These are phyloP conservation scores for Eutrigla gurnardus DNA, from an alignment of 2,797 vertebrate species.

Conservation along the genomic window DNA sequence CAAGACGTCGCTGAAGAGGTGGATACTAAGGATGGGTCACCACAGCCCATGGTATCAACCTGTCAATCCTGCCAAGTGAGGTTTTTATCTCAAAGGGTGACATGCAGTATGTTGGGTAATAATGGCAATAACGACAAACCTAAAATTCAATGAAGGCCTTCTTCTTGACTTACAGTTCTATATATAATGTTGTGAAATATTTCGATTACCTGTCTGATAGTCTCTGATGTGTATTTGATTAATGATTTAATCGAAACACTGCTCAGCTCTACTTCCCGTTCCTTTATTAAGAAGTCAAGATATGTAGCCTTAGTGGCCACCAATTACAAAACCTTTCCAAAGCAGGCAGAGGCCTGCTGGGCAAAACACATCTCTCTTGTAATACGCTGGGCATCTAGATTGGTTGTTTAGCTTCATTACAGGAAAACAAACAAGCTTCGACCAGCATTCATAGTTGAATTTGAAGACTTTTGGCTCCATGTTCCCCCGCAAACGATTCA, in stretches of 20 bases:
- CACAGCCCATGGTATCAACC: constrained; percentile 15
- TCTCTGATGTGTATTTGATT: constrained; percentile 17
- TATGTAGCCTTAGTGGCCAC: neutral
- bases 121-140: neutral
- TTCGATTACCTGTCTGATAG: constrained; percentile 8
- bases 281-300: constrained; percentile 14
- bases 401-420: constrained; percentile 40
- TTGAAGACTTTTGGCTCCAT: constrained; percentile 10
- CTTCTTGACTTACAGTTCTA: neutral
- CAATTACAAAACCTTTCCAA: constrained; percentile 22
- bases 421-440: constrained; percentile 13
- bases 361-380: constrained; percentile 26
- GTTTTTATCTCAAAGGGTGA: neutral
- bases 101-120: constrained; percentile 1
- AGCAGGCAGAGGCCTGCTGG: constrained; percentile 14
- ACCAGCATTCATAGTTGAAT: constrained; percentile 16
- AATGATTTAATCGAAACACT: constrained; percentile 19
- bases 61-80: constrained; percentile 6
- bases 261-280: constrained; percentile 3
- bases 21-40: constrained; percentile 20
- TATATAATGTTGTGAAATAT: constrained; percentile 7
- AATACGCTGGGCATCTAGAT: constrained; percentile 24
- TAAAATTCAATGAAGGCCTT: neutral
- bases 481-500: constrained; percentile 9
- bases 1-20: constrained; percentile 5